These are phyloP conservation scores for Equus przewalskii DNA, from an alignment of 2,113 vertebrate species.

Conservation along the genomic window DNA sequence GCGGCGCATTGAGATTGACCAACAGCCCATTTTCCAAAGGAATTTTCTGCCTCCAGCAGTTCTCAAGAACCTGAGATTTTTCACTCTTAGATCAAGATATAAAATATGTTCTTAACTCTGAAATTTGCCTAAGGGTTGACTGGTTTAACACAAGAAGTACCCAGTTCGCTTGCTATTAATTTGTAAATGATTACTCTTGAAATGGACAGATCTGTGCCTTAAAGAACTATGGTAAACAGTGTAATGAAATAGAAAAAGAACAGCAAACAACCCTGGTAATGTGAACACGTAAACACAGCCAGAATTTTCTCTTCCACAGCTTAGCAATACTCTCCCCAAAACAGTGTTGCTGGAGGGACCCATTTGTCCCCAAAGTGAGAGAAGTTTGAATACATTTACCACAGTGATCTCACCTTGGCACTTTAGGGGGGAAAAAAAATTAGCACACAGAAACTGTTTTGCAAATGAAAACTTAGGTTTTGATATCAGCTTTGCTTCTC, in stretches of 20 bases:
- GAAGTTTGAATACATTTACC: background rate
- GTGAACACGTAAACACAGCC: background rate
- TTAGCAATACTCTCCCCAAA: background rate
- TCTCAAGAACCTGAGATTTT: background rate
- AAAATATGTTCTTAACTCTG: constrained; percentile 45
- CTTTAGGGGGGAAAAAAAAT: background rate
- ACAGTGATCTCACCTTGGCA: background rate
- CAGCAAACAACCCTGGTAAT: background rate
- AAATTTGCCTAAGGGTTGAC: background rate
- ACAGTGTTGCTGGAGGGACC: background rate
- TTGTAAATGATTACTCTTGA: constrained; percentile 42
- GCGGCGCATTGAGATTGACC: background rate
- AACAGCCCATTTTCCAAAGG: constrained; percentile 19
- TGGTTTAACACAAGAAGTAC: background rate
- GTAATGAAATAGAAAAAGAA: background rate
- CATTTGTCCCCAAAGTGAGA: background rate
- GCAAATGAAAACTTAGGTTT: background rate
- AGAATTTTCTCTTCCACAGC: background rate
- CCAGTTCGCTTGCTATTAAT: constrained; percentile 30
- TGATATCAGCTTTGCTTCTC: background rate
- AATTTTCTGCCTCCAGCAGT: background rate
- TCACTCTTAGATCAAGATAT: background rate
- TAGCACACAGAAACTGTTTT: background rate
- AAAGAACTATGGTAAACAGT: background rate
- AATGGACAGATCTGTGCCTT: background rate